phyloP scores from a whole-genome alignment of 2,113 vertebrate genomes.

The Alouatta palliata region DNA sequence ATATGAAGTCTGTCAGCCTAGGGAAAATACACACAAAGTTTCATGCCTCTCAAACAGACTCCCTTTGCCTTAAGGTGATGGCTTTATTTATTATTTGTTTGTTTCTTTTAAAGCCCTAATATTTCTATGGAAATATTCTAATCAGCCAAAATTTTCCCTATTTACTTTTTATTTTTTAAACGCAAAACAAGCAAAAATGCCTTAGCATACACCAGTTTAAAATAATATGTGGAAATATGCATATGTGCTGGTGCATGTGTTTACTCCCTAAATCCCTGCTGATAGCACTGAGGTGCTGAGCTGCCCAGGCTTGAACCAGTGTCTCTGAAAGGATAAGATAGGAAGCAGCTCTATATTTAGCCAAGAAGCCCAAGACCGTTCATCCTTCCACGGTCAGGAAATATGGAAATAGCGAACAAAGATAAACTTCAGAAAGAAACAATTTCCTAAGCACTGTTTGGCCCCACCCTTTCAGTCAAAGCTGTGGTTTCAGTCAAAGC shows the following conservation, averaged over 20 bases:
- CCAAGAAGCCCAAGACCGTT: neutral
- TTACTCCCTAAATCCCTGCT: neutral
- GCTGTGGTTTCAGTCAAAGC: neutral
- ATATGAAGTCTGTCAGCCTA: neutral
- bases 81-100: neutral
- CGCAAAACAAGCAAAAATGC: neutral
- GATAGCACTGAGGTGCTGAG: neutral
- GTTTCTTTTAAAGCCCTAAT: neutral
- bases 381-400: neutral
- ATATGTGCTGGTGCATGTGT: neutral
- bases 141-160: neutral
- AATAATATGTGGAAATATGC: neutral
- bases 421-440: neutral
- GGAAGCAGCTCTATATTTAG: neutral
- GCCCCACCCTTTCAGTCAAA: neutral
- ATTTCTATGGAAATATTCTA: neutral
- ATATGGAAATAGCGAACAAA: constrained; percentile 7
- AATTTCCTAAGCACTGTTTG: neutral
- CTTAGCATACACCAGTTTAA: neutral
- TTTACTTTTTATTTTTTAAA: neutral
- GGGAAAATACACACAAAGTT: neutral
- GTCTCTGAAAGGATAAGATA: neutral
- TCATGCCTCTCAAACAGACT: neutral
- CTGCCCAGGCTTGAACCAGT: neutral
- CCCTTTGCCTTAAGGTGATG: neutral